Percentiles rank a stretch among this genome's conserved stretches.
These are phyloP conservation scores for Sycobia sp. DNA, from an alignment of 1,140 invertebrate genomes.

Conservation along the genomic window DNA sequence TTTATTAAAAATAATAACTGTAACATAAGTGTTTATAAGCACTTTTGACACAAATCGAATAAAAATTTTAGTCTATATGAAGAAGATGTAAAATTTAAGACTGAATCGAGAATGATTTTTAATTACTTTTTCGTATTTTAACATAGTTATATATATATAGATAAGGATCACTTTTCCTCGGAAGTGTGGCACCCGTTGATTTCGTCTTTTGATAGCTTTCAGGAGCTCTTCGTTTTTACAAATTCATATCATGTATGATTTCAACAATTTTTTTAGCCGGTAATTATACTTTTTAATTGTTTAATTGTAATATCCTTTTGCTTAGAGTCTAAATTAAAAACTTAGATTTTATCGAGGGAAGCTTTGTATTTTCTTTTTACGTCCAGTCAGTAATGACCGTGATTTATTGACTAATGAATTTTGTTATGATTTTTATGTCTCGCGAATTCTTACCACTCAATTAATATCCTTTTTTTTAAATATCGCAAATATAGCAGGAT, in stretches of 20 bases:
- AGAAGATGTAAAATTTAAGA: too few relatives aligned
- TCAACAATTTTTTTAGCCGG: constrained; percentile 27
- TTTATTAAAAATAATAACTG: too few relatives aligned
- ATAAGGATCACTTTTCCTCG: too few relatives aligned
- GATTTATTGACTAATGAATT: constrained; percentile 33
- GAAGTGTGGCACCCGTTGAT: too few relatives aligned
- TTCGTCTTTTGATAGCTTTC: constrained; percentile 12
- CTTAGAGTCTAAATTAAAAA: constrained; percentile 29
- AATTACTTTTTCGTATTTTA: too few relatives aligned
- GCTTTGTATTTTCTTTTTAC: constrained; percentile 30
- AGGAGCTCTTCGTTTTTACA: constrained; percentile 26
- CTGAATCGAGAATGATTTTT: too few relatives aligned
- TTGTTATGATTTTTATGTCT: constrained; percentile 28
- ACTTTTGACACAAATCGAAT: too few relatives aligned
- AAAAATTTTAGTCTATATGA: too few relatives aligned
- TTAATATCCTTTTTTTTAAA: constrained; percentile 18
- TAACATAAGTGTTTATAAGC: too few relatives aligned
- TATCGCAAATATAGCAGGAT: constrained; percentile 16
- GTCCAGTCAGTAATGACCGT: constrained; percentile 26
- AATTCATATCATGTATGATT: constrained; percentile 32
- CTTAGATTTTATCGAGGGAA: constrained; percentile 28
- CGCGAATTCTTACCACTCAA: constrained; percentile 25
- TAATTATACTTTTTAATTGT: constrained; percentile 33
- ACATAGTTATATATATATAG: too few relatives aligned
- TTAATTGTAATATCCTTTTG: constrained; percentile 32